These are phyloP conservation scores for Odontamblyopus rebecca DNA, from an alignment of 2,797 vertebrate genomes.

Conservation along the genomic window DNA sequence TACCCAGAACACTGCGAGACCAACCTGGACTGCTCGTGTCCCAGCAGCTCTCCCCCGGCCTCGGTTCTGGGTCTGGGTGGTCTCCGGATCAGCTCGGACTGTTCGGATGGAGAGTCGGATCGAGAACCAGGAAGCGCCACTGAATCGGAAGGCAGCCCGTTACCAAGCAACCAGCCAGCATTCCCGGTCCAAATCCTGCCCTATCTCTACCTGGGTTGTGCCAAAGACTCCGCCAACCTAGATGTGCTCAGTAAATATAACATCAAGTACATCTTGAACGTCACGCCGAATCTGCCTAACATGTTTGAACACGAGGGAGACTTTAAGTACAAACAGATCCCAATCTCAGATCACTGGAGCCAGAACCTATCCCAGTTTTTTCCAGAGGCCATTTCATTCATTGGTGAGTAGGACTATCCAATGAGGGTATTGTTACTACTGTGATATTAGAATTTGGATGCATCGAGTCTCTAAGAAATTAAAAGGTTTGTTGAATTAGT, in stretches of 20 bases:
- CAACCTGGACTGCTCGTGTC: constrained; percentile 90
- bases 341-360: constrained; percentile 99
- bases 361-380: constrained; percentile 99
- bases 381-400: constrained; percentile 98
- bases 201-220: constrained; percentile 97
- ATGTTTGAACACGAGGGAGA: constrained; percentile 96
- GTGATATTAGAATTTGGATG: neutral
- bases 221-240: constrained; percentile 97
- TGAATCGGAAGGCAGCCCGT: constrained; percentile 92
- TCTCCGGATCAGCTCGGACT: constrained; percentile 94
- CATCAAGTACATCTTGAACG: constrained; percentile 98
- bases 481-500: neutral
- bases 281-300: constrained; percentile 97
- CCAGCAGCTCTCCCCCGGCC: constrained; percentile 89
- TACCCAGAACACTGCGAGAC: constrained; percentile 96
- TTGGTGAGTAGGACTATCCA: constrained; percentile 83
- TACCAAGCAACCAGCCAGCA: constrained; percentile 91
- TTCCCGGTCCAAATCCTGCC: constrained; percentile 98
- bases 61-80: constrained; percentile 92
- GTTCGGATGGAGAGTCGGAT: constrained; percentile 95
- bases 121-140: constrained; percentile 93
- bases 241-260: constrained; percentile 95
- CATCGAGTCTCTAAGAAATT: neutral
- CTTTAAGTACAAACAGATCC: constrained; percentile 99
- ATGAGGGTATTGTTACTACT: neutral